Conservation (phyloP, 1,140 invertebrate genomes). For the Achroia grisella region DNA sequence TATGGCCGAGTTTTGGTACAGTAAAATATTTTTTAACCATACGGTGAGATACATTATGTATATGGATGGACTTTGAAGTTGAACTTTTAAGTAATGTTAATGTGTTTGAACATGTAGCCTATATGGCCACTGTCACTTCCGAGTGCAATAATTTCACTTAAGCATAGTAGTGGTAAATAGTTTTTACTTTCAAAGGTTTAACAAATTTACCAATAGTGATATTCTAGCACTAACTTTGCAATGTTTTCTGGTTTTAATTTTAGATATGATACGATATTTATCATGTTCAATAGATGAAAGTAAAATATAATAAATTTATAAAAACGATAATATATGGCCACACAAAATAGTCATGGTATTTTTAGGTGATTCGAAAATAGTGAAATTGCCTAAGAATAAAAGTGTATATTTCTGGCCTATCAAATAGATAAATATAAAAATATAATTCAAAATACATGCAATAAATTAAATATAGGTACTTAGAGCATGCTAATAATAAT, state of each 20-base stretch:
- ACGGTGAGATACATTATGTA: too few species aligned
- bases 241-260: conserved; percentile 49
- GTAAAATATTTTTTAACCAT: background rate
- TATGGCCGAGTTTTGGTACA: conserved; percentile 42
- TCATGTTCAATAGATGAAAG: background rate
- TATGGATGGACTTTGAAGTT: too few species aligned
- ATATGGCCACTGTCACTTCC: conserved; percentile 11
- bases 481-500: conserved; percentile 47
- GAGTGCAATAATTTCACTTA: conserved; percentile 13
- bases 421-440: conserved; percentile 10
- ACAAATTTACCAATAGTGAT: too few species aligned
- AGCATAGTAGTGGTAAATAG: conserved; percentile 1
- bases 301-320: conserved; percentile 2
- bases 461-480: conserved; percentile 19
- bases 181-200: conserved; percentile 2
- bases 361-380: conserved; percentile 10
- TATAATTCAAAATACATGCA: conserved; percentile 22
- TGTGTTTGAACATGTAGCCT: too few species aligned
- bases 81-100: too few species aligned
- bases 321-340: conserved; percentile 34
- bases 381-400: conserved; percentile 21
- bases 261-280: background rate
- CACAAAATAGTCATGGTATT: conserved; percentile 55
- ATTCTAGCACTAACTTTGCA: conserved; percentile 36
- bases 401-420: conserved; percentile 26